Percentiles rank a stretch among this genome's conserved stretches.
Conservation (phyloP, 2,888 invertebrate genomes). For the Netelia inedita region DNA sequence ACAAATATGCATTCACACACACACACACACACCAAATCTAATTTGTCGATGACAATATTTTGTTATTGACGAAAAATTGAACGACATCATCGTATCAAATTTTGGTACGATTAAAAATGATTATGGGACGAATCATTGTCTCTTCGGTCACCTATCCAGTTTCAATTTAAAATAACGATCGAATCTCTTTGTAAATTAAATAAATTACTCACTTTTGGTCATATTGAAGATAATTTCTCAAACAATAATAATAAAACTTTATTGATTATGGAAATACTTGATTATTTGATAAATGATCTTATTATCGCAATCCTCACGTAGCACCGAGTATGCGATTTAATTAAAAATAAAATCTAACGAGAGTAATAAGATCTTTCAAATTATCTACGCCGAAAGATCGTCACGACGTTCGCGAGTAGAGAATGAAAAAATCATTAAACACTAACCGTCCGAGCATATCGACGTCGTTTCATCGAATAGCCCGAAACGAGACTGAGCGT, state of each 20-base stretch:
- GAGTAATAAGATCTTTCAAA: not conserved
- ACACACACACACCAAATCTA: no score
- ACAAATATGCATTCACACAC: no score
- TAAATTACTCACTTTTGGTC: not conserved
- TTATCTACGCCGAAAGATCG: no score
- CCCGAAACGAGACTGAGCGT: slow-evolving; percentile 36
- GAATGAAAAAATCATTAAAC: not conserved
- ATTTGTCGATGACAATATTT: no score
- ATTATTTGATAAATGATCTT: not conserved
- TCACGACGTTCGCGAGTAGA: not conserved
- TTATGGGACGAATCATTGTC: not conserved
- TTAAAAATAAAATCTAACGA: not conserved
- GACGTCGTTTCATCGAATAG: slow-evolving; percentile 29
- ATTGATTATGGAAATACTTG: not conserved
- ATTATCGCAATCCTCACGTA: no score
- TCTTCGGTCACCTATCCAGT: no score
- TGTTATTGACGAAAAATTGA: no score
- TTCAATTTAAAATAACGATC: no score
- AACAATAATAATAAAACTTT: not conserved
- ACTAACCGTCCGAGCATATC: not conserved
- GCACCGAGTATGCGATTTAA: no score
- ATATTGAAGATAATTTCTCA: not conserved
- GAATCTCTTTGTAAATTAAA: not conserved
- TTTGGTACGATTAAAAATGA: not conserved
- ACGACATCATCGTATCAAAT: no score